Evolutionary conservation across 2,888 invertebrate genomes (phyloP).

Genomic region (Folsomia candida): DNA sequence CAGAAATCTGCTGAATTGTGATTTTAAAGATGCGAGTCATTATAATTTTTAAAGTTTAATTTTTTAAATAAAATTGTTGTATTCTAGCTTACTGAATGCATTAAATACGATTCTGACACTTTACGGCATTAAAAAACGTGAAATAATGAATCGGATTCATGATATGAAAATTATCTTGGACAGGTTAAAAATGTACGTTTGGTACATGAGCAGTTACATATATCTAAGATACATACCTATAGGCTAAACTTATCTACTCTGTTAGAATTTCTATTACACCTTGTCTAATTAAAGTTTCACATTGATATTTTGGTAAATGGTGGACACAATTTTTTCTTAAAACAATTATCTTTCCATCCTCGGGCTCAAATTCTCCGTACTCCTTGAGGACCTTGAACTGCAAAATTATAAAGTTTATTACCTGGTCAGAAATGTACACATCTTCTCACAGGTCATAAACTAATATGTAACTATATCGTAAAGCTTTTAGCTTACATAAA

Average conservation of each 20-base stretch:
- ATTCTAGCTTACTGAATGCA: no score
- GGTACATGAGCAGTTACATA: neutral
- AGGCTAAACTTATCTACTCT: neutral
- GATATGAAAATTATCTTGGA: neutral
- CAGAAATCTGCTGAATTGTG: no score
- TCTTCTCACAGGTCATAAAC: no score
- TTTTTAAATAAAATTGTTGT: no score
- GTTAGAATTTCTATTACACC: constrained; percentile 67
- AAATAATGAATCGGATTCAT: neutral
- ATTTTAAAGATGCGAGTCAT: no score
- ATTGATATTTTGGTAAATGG: constrained; percentile 80
- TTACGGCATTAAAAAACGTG: no score
- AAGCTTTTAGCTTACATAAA: constrained; percentile 73
- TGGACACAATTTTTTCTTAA: constrained; percentile 89
- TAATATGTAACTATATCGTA: no score
- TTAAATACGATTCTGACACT: no score
- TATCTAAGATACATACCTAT: neutral
- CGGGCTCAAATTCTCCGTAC: constrained; percentile 90
- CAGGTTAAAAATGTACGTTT: neutral
- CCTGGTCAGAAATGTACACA: no score
- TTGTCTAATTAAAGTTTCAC: constrained; percentile 85
- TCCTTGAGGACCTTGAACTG: constrained; percentile 76
- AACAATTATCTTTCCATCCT: constrained; percentile 85
- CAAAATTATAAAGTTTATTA: constrained; percentile 9
- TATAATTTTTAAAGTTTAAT: no score